phyloP scores from a whole-genome alignment of 35 echinoderm and acorn worm species.

The Amphiura filiformis region DNA sequence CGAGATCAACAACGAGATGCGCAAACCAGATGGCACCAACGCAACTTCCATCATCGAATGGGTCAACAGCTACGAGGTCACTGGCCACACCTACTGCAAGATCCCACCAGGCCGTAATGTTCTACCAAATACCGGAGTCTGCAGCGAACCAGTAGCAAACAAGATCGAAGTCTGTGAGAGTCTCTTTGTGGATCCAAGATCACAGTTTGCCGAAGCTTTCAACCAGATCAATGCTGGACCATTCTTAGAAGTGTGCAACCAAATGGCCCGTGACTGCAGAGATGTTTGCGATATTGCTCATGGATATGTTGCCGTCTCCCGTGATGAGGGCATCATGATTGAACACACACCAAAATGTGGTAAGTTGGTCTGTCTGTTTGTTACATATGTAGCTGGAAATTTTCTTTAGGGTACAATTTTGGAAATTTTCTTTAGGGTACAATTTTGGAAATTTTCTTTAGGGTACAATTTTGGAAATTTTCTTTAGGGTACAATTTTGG shows the following conservation, averaged over 20 bases:
- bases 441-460: too few relatives aligned
- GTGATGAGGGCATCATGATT: constrained; percentile 35
- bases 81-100: constrained; percentile 44
- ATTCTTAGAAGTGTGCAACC: constrained; percentile 29
- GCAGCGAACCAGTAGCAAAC: background rate
- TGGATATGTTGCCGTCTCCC: constrained; percentile 29
- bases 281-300: constrained; percentile 17
- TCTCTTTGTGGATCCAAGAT: constrained; percentile 45
- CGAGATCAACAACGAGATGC: constrained; percentile 56
- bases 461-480: too few relatives aligned
- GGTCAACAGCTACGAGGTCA: constrained; percentile 70
- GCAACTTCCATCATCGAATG: constrained; percentile 55
- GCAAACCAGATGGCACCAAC: constrained; percentile 63
- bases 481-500: too few relatives aligned
- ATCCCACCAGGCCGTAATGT: constrained; percentile 36
- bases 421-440: too few relatives aligned
- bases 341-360: constrained; percentile 36
- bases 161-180: constrained; percentile 27
- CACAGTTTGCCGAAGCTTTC: constrained; percentile 42
- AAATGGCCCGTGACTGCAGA: constrained; percentile 17
- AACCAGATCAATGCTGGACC: constrained; percentile 37
- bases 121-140: background rate
- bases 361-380: too few relatives aligned
- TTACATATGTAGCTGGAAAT: too few relatives aligned
- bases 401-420: too few relatives aligned